A percentile compares a stretch with the other conserved stretches of the same genome.
These are phyloP conservation scores for Pseudococcus longispinus DNA, from an alignment of 2,888 invertebrate species.

Conservation along the genomic window DNA sequence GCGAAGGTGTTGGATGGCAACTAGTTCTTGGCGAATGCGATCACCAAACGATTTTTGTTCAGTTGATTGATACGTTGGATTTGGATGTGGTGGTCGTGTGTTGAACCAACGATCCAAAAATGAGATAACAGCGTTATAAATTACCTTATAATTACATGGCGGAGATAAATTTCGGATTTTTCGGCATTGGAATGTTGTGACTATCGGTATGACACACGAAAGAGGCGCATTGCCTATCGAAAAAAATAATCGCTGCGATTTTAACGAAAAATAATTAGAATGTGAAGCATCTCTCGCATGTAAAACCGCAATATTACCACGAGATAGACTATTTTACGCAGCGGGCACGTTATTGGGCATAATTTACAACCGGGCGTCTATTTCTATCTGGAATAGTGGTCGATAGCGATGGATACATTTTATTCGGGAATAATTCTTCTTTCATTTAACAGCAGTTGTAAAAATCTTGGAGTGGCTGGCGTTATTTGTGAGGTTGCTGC, in stretches of 20 bases:
- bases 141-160: not conserved
- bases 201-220: not conserved
- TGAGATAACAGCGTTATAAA: not conserved
- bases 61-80: not conserved
- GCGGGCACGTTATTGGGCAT: slow-evolving; percentile 21
- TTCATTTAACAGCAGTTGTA: slow-evolving; percentile 48
- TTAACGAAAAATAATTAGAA: slow-evolving; percentile 45
- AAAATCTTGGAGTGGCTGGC: slow-evolving; percentile 17
- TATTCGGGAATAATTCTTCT: slow-evolving; percentile 49
- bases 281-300: slow-evolving; percentile 38
- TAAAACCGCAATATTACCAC: slow-evolving; percentile 44
- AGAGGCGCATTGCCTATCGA: not conserved
- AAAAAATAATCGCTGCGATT: not conserved
- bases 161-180: not conserved
- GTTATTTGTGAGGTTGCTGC: not conserved
- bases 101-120: not conserved
- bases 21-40: not conserved
- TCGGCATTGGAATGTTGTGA: not conserved
- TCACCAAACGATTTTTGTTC: not conserved
- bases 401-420: slow-evolving; percentile 47
- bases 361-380: slow-evolving; percentile 47
- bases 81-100: not conserved
- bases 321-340: slow-evolving; percentile 29
- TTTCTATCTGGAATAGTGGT: not conserved
- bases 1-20: not conserved